Conservation (phyloP, 2,888 invertebrate genomes). For the Nephrotoma guestfalica region DNA sequence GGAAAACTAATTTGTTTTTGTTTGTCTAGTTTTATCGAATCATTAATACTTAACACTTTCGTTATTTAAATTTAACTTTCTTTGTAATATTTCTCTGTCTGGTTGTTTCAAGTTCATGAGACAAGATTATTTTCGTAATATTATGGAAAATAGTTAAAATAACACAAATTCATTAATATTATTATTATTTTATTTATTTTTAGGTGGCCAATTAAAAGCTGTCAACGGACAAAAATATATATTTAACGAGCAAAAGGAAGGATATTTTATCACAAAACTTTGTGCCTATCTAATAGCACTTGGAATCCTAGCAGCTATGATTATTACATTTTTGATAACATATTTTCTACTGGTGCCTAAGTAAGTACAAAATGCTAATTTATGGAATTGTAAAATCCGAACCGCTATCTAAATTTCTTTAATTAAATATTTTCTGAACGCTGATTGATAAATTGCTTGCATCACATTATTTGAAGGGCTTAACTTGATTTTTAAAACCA, state of each 20-base stretch:
- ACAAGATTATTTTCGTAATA: neutral
- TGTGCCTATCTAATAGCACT: conserved; percentile 24
- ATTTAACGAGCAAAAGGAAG: conserved; percentile 28
- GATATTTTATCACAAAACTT: conserved; percentile 26
- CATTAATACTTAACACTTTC: neutral
- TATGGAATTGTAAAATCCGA: too few species aligned
- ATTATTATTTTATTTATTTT: conserved; percentile 10
- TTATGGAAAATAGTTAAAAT: neutral
- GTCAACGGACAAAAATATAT: conserved; percentile 34
- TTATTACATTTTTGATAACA: conserved; percentile 19
- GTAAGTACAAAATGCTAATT: conserved; percentile 2
- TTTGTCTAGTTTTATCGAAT: neutral
- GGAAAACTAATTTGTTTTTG: too few species aligned
- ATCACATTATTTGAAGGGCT: neutral
- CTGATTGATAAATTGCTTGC: neutral
- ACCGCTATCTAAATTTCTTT: neutral
- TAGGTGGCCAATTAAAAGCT: conserved; percentile 33
- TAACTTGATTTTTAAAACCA: neutral
- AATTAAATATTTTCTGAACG: neutral
- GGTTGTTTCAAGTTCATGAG: neutral
- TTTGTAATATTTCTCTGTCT: neutral
- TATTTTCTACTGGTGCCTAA: conserved; percentile 25
- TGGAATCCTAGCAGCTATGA: conserved; percentile 22
- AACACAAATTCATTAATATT: neutral
- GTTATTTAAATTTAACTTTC: neutral